phyloP scores from a whole-genome alignment of 2,888 invertebrate genomes.

The Altica lythri region DNA sequence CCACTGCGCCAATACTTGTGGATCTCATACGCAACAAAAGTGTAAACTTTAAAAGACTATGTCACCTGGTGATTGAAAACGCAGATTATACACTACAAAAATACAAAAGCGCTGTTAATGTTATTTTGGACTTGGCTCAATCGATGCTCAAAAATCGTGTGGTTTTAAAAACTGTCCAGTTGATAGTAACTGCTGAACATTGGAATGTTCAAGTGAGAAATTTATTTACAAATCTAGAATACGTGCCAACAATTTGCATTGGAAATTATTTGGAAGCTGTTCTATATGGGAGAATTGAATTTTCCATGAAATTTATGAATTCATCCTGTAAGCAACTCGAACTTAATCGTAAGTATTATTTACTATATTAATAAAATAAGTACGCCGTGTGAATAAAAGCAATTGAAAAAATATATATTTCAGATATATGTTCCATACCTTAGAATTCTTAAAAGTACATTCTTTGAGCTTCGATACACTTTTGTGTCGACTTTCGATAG shows the following conservation, averaged over 20 bases:
- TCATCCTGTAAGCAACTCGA: conserved; percentile 47
- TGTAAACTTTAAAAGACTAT: conserved; percentile 66
- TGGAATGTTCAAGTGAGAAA: conserved; percentile 68
- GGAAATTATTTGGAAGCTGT: conserved; percentile 76
- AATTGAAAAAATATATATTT: too few relatives aligned
- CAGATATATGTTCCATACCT: too few relatives aligned
- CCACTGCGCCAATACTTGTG: conserved; percentile 66
- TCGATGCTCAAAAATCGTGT: conserved; percentile 57
- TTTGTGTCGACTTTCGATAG: too few relatives aligned
- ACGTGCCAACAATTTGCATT: conserved; percentile 68
- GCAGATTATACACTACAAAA: conserved; percentile 66
- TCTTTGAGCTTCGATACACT: too few relatives aligned
- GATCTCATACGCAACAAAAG: conserved; percentile 59
- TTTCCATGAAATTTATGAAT: conserved; percentile 56
- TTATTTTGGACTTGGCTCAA: conserved; percentile 57
- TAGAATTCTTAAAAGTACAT: too few relatives aligned
- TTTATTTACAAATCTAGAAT: conserved; percentile 62
- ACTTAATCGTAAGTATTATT: conserved; percentile 56
- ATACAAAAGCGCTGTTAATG: conserved; percentile 59
- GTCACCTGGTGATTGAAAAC: conserved; percentile 73
- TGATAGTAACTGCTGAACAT: conserved; percentile 64
- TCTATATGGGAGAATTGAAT: conserved; percentile 66
- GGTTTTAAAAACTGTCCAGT: conserved; percentile 61
- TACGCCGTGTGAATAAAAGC: too few relatives aligned
- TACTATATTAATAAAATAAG: too few relatives aligned